Evolutionary conservation across 2,888 invertebrate species (phyloP).

Genomic region (Nephrocerus scutellatus): DNA sequence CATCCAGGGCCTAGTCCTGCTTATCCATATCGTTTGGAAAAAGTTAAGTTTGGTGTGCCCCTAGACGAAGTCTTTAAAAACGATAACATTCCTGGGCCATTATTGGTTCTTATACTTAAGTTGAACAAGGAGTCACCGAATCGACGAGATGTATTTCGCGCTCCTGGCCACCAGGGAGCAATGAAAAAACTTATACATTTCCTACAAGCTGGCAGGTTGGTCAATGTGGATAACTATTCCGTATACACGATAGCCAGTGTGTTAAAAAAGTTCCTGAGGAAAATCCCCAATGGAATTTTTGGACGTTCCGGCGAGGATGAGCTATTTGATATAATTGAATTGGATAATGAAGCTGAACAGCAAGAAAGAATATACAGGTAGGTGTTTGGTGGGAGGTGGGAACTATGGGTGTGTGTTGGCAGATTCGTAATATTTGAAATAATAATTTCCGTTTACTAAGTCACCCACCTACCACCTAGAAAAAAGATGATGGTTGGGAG

Average conservation of each 20-base stretch:
- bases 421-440: too few species aligned
- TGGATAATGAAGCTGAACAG: constrained; percentile 75
- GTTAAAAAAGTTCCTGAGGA: constrained; percentile 92
- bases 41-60: constrained; percentile 90
- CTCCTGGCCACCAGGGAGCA: constrained; percentile 89
- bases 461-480: too few species aligned
- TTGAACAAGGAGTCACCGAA: constrained; percentile 91
- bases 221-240: constrained; percentile 90
- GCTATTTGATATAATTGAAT: constrained; percentile 80
- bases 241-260: constrained; percentile 98
- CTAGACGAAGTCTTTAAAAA: constrained; percentile 91
- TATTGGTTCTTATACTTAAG: constrained; percentile 84
- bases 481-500: too few species aligned
- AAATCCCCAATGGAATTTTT: constrained; percentile 95
- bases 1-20: constrained; percentile 66
- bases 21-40: constrained; percentile 77
- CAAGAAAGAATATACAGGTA: constrained; percentile 88
- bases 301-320: constrained; percentile 85
- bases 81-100: constrained; percentile 88
- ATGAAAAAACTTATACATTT: constrained; percentile 92
- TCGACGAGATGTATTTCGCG: constrained; percentile 89
- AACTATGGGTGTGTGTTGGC: background rate
- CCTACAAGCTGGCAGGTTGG: constrained; percentile 78
- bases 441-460: too few species aligned
- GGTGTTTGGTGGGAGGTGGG: constrained; percentile 31